These are phyloP conservation scores for Eclectus roratus DNA, from an alignment of 2,113 vertebrate genomes.

Conservation along the genomic window DNA sequence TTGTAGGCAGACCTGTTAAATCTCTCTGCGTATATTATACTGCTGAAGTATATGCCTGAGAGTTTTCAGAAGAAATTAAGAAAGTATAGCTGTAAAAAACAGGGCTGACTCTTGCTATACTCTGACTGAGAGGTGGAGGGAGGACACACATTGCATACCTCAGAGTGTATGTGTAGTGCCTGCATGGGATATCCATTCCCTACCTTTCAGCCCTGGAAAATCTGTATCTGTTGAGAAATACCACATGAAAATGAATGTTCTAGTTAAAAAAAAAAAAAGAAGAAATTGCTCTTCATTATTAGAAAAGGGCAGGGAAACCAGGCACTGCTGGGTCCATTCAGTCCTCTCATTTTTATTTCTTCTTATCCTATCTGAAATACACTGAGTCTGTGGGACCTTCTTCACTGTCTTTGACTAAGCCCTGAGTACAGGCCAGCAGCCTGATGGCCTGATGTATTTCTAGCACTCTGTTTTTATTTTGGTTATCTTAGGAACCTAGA, in stretches of 20 bases:
- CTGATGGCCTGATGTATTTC: neutral
- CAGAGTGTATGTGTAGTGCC: neutral
- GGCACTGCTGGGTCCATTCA: neutral
- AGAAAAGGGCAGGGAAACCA: neutral
- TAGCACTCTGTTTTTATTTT: neutral
- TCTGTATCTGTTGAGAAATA: neutral
- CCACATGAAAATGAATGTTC: neutral
- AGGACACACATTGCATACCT: neutral
- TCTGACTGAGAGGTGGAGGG: neutral
- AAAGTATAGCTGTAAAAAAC: neutral
- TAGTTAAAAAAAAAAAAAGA: neutral
- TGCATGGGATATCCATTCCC: neutral
- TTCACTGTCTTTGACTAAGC: neutral
- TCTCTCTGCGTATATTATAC: neutral
- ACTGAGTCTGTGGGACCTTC: neutral
- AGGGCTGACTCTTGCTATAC: neutral
- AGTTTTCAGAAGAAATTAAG: conserved; percentile 8
- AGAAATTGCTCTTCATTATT: neutral
- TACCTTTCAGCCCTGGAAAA: neutral
- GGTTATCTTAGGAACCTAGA: neutral
- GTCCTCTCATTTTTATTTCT: neutral
- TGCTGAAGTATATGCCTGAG: neutral
- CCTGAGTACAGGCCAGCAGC: neutral
- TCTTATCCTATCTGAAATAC: neutral
- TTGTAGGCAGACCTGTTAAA: neutral